Percentiles rank a stretch among this genome's conserved stretches.
These are phyloP conservation scores for Drosophila neocordata DNA, from an alignment of 1,140 invertebrate species.

Conservation along the genomic window DNA sequence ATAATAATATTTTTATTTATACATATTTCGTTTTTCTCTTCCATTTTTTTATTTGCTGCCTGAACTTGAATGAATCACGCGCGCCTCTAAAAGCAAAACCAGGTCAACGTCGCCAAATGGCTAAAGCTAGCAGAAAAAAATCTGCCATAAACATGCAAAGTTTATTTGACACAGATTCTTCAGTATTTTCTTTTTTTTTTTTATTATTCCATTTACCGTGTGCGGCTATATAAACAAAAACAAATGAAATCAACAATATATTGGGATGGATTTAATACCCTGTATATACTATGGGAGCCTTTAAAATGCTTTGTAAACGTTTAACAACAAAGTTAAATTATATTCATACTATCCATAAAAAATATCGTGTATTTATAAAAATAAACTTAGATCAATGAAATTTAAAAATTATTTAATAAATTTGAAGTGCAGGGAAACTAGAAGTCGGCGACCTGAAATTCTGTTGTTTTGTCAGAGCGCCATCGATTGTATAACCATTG, in stretches of 20 bases:
- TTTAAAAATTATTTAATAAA: too few species aligned
- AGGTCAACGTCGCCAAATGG: constrained; percentile 58
- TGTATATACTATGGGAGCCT: too few species aligned
- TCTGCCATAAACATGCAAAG: constrained; percentile 72
- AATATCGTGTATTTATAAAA: too few species aligned
- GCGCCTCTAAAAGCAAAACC: constrained; percentile 29
- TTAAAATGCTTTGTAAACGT: too few species aligned
- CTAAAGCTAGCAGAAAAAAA: constrained; percentile 54
- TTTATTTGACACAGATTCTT: constrained; percentile 72
- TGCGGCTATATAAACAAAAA: neutral
- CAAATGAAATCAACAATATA: neutral
- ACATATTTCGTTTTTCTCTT: constrained; percentile 13
- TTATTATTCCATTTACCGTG: constrained; percentile 16
- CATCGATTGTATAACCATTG: constrained; percentile 27
- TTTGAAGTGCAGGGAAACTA: neutral
- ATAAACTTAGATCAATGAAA: too few species aligned
- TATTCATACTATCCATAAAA: too few species aligned
- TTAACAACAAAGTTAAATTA: too few species aligned
- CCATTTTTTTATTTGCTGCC: constrained; percentile 21
- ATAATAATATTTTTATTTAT: constrained; percentile 57
- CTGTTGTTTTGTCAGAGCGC: constrained; percentile 7
- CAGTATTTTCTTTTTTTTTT: constrained; percentile 8
- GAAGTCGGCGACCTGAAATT: neutral
- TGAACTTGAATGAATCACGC: constrained; percentile 77
- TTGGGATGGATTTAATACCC: too few species aligned